A percentile compares a stretch with the other conserved stretches of the same genome.
Conservation (phyloP, 2,113 vertebrate species). For the Callionymus lyra region DNA sequence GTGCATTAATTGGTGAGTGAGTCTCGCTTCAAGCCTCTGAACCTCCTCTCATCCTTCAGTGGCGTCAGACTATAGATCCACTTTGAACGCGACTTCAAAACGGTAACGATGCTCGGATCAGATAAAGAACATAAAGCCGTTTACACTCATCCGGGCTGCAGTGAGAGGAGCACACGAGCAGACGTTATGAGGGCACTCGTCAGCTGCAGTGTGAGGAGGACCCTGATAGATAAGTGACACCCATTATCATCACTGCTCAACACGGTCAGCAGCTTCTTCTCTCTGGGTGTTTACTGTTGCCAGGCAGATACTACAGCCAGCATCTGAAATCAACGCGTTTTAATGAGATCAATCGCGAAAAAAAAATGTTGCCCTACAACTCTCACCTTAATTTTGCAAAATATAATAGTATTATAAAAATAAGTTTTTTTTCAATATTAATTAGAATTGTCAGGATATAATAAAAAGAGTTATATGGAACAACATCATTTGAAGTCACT, state of each 20-base stretch:
- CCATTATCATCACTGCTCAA: slow-evolving; percentile 55
- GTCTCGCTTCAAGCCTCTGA: too few relatives aligned
- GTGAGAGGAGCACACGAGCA: slow-evolving; percentile 35
- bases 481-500: too few relatives aligned
- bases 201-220: slow-evolving; percentile 25
- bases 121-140: slow-evolving; percentile 50
- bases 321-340: too few relatives aligned
- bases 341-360: too few relatives aligned
- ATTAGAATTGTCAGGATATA: too few relatives aligned
- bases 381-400: too few relatives aligned
- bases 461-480: too few relatives aligned
- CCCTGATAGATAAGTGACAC: slow-evolving; percentile 75
- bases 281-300: slow-evolving; percentile 39
- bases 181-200: slow-evolving; percentile 47
- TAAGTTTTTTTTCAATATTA: too few relatives aligned
- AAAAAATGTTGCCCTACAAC: too few relatives aligned
- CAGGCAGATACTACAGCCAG: slow-evolving; percentile 53
- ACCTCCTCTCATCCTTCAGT: too few relatives aligned
- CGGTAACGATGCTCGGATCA: slow-evolving; percentile 38
- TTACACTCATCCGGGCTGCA: slow-evolving; percentile 43
- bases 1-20: too few relatives aligned
- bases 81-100: slow-evolving; percentile 55
- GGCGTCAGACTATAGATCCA: slow-evolving; percentile 4
- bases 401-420: too few relatives aligned
- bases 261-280: slow-evolving; percentile 58